These are phyloP conservation scores for Agrotis puta DNA, from an alignment of 2,888 invertebrate genomes.

Conservation along the genomic window DNA sequence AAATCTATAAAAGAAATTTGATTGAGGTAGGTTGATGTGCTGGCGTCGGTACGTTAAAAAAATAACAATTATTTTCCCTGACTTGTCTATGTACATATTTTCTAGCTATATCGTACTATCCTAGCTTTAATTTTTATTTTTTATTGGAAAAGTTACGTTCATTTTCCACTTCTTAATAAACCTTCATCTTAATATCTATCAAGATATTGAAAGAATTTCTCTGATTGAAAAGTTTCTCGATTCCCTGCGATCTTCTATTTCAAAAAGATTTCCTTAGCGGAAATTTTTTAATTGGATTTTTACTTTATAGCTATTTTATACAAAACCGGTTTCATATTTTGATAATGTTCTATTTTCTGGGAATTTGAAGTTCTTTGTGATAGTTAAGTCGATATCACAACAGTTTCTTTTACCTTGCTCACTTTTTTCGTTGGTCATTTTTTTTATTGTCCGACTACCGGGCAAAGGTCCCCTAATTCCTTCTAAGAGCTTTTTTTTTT, in stretches of 20 bases:
- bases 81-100: neutral
- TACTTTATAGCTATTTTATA: neutral
- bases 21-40: too few relatives aligned
- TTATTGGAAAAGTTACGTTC: neutral
- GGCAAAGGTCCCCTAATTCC: too few relatives aligned
- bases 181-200: neutral
- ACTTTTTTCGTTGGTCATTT: too few relatives aligned
- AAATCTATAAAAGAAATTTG: too few relatives aligned
- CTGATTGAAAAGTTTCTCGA: slow-evolving; percentile 19
- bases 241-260: neutral
- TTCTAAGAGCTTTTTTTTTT: too few relatives aligned
- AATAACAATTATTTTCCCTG: neutral
- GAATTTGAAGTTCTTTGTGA: neutral
- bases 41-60: too few relatives aligned
- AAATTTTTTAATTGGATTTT: slow-evolving; percentile 31
- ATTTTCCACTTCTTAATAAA: neutral
- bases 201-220: slow-evolving; percentile 16
- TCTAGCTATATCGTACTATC: neutral
- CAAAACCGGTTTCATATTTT: too few relatives aligned
- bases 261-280: neutral
- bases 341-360: too few relatives aligned
- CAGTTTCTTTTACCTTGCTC: too few relatives aligned
- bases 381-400: neutral
- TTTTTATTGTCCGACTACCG: too few relatives aligned
- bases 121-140: neutral